phyloP scores from a whole-genome alignment of 2,113 vertebrate genomes.

The Procavia capensis region DNA sequence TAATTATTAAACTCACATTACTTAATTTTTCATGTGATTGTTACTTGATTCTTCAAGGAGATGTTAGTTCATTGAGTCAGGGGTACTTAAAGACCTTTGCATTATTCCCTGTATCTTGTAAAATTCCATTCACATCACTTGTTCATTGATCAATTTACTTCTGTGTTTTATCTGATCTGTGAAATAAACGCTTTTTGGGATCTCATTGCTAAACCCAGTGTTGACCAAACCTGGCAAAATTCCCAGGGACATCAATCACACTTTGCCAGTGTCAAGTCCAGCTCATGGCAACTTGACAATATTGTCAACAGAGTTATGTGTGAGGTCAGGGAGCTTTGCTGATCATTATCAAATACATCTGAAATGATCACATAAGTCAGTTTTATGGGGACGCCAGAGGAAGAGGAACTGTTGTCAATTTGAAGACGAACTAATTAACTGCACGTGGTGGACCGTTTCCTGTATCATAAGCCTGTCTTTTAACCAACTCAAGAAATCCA shows the following conservation, averaged over 20 bases:
- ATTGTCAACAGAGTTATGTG: neutral
- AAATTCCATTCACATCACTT: neutral
- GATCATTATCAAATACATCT: neutral
- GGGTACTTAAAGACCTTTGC: neutral
- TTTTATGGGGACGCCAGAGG: neutral
- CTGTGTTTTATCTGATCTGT: neutral
- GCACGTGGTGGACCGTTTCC: neutral
- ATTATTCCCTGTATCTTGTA: neutral
- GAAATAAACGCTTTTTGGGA: slow-evolving; percentile 19
- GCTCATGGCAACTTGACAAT: neutral
- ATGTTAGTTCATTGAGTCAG: neutral
- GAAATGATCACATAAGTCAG: neutral
- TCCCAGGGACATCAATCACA: neutral
- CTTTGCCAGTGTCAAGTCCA: neutral
- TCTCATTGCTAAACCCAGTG: neutral
- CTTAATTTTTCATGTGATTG: neutral
- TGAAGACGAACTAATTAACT: slow-evolving; percentile 28
- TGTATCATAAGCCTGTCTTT: slow-evolving; percentile 1
- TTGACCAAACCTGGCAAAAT: neutral
- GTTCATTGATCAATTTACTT: slow-evolving; percentile 9
- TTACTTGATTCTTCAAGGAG: neutral
- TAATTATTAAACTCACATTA: slow-evolving; percentile 13
- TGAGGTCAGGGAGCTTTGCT: neutral
- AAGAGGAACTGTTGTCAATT: neutral
- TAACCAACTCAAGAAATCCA: neutral